Percentiles rank a stretch among this genome's conserved stretches.
phyloP scores from a whole-genome alignment of 1,140 invertebrate genomes.

The Drosophila oshimai region DNA sequence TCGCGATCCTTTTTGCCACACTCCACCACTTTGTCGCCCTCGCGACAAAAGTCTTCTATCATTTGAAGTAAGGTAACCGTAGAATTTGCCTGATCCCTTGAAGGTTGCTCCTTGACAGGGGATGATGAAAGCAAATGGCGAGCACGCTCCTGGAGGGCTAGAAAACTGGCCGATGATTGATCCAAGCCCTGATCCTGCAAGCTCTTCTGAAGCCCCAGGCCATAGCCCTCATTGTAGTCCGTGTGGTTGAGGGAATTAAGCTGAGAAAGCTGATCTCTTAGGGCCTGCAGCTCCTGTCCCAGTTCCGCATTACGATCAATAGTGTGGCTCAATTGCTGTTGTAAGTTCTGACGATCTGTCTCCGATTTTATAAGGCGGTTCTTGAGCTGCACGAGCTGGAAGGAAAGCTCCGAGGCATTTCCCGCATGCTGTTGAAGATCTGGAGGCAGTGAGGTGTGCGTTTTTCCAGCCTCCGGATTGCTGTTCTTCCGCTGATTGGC shows the following conservation, averaged over 20 bases:
- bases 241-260: constrained; percentile 84
- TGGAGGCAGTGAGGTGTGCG: constrained; percentile 61
- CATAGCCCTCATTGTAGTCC: constrained; percentile 85
- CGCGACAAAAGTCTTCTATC: constrained; percentile 86
- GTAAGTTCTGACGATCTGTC: constrained; percentile 84
- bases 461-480: constrained; percentile 30
- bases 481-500: constrained; percentile 48
- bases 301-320: constrained; percentile 84
- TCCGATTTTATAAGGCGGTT: constrained; percentile 83
- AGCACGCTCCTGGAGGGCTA: constrained; percentile 83
- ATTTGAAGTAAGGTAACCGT: constrained; percentile 84
- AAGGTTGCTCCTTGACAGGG: constrained; percentile 66
- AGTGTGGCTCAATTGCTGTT: constrained; percentile 84
- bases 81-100: constrained; percentile 77
- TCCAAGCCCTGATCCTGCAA: constrained; percentile 40
- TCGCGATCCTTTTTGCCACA: constrained; percentile 86
- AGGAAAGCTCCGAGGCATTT: constrained; percentile 73
- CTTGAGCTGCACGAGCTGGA: constrained; percentile 83
- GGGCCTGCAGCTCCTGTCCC: constrained; percentile 83
- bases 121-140: constrained; percentile 82
- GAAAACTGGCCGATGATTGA: constrained; percentile 69
- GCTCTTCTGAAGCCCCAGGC: constrained; percentile 64
- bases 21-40: constrained; percentile 86
- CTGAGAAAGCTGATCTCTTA: constrained; percentile 84
- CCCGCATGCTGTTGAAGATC: constrained; percentile 63